Evolutionary conservation across 2,888 invertebrate species (phyloP).

Genomic region (Junonia oenone): DNA sequence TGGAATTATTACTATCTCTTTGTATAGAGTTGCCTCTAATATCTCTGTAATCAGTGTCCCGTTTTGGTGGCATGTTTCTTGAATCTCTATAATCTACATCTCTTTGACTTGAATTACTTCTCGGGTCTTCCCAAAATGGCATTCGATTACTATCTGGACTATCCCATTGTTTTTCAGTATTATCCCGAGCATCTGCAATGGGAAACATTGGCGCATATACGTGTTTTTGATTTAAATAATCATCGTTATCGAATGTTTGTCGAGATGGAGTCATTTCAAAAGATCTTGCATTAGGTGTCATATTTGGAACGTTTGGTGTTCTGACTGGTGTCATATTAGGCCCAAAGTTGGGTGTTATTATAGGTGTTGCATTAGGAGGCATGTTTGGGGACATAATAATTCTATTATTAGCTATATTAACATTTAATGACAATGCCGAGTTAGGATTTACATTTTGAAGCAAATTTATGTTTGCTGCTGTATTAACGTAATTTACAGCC

Average conservation of each 20-base stretch:
- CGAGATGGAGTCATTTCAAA: slow-evolving; percentile 41
- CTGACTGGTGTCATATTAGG: slow-evolving; percentile 32
- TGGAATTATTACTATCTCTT: slow-evolving; percentile 17
- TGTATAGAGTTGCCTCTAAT: neutral
- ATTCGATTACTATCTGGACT: slow-evolving; percentile 3
- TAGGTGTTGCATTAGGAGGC: slow-evolving; percentile 17
- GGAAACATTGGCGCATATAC: slow-evolving; percentile 56
- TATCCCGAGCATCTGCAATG: slow-evolving; percentile 39
- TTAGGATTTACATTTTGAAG: slow-evolving; percentile 7
- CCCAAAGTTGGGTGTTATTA: slow-evolving; percentile 18
- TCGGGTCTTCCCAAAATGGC: slow-evolving; percentile 30
- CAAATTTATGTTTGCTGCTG: slow-evolving; percentile 1
- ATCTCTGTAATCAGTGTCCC: neutral
- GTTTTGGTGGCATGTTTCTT: neutral
- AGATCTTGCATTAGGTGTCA: slow-evolving; percentile 32
- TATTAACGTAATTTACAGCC: slow-evolving; percentile 15
- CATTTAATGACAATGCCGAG: slow-evolving; percentile 1
- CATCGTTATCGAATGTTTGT: slow-evolving; percentile 47
- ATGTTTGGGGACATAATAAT: slow-evolving; percentile 16
- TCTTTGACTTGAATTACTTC: slow-evolving; percentile 30
- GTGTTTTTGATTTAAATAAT: slow-evolving; percentile 42
- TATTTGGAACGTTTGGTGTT: slow-evolving; percentile 29
- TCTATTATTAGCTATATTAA: slow-evolving; percentile 13
- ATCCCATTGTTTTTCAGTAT: slow-evolving; percentile 21
- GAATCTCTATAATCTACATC: slow-evolving; percentile 27